Conservation (phyloP, 2,888 invertebrate species). For the Cosmia trapezina region DNA sequence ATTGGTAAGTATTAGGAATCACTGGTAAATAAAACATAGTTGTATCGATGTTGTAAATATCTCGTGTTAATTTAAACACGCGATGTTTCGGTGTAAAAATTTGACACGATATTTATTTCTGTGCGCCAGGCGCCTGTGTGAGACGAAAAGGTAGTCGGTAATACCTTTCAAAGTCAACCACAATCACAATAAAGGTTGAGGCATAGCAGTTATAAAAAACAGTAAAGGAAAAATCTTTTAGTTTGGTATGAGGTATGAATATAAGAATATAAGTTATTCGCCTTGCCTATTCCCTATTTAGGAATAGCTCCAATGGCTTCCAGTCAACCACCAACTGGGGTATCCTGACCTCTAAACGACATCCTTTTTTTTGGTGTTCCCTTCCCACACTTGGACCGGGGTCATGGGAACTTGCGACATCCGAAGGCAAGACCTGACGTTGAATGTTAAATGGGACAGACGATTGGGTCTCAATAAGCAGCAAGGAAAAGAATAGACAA, state of each 20-base stretch:
- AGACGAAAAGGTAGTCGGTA: not conserved
- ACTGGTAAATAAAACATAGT: conserved; percentile 32
- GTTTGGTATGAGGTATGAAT: not conserved
- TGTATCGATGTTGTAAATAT: conserved; percentile 23
- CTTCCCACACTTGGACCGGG: too few species aligned
- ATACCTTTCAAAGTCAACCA: not conserved
- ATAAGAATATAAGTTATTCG: not conserved
- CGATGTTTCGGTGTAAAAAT: not conserved
- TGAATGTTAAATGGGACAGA: too few species aligned
- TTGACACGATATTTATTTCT: not conserved
- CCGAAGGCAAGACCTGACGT: not conserved
- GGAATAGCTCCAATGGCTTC: not conserved
- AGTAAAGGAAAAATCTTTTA: not conserved
- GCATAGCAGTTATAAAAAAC: not conserved
- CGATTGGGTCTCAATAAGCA: not conserved
- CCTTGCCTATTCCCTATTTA: not conserved
- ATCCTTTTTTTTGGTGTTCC: too few species aligned
- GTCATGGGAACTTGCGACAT: too few species aligned
- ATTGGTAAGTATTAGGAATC: conserved; percentile 47
- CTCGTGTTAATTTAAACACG: not conserved
- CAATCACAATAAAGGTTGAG: not conserved
- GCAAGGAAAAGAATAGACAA: not conserved
- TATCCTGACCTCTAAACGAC: not conserved
- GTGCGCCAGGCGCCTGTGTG: not conserved
- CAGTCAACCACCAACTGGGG: not conserved